Base-by-base conservation (phyloP, 2,113 vertebrate species). In the Rhinolophus ferrumequinum region DNA sequence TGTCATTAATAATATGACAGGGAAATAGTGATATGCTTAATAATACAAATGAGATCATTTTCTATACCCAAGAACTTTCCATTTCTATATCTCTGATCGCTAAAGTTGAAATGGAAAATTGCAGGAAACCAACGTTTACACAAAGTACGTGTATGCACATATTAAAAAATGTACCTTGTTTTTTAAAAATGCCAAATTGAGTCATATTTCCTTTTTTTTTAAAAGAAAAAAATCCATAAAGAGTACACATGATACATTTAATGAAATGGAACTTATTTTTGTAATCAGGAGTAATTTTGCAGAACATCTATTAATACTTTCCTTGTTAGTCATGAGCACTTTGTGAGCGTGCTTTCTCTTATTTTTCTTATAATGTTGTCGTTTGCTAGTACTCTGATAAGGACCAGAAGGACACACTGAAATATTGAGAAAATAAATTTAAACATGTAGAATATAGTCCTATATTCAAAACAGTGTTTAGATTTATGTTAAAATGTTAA, bases 21-120 rank as follows among this genome's bases (percentile, higher is more conserved):
- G 28, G 35, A 93, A 92, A 67, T 33, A 24, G 2, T 16, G 58
- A 60, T 44, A 77, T 10, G 3, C 41, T 69, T 94, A 86, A 87
- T 94, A 67, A 35, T 92, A 81, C 47, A 93, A 94, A 80, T 66
- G 66, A 96, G n/a, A 77, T 70, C 47, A 75, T 85, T 69, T 28
- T 86, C 19, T 87, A 2, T 50, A 91, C 6, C 33, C 21, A 87
- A 21, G 33, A 50, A 41, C 52, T 96, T 90, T 50, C 8, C 18
- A 66, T 83, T 82, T 96, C 24, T 88, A 22, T 30, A 50, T 12
- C 15, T 56, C 21, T 84, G 50, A 38, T 56, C 56, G 22, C 52
- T 75, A 75, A 44, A 60, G n/a, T 89, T 66, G 54, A 88, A 80
- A 38, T 79, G 26, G 44, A 80, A 95, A 95, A 35, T 35, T 47